Evolutionary conservation across 1,140 invertebrate species (phyloP).

Genomic region (Pseudachorutes palmiensis): DNA sequence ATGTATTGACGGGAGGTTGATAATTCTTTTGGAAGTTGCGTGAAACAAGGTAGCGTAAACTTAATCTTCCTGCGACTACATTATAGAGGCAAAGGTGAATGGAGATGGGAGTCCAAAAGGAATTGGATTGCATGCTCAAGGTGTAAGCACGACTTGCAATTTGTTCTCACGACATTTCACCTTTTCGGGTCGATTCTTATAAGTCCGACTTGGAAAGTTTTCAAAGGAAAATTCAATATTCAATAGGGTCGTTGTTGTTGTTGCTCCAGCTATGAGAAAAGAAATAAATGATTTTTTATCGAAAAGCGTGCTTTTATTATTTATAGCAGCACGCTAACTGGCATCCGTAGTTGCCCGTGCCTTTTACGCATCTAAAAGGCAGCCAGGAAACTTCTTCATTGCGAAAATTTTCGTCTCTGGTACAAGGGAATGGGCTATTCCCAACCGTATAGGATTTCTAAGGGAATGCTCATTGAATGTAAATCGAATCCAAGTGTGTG

Average conservation of each 20-base stretch:
- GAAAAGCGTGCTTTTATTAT: background rate
- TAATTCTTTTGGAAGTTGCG: no score
- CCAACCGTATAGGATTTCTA: background rate
- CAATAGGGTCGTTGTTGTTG: background rate
- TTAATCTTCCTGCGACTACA: background rate
- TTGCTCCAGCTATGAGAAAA: background rate
- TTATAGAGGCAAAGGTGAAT: background rate
- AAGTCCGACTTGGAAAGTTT: background rate
- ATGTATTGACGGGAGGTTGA: no score
- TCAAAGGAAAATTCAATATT: conserved; percentile 1
- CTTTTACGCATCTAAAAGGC: background rate
- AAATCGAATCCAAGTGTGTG: background rate
- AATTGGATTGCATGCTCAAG: background rate
- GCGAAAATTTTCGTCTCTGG: no score
- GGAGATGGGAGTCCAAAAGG: background rate
- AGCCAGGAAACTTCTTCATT: no score
- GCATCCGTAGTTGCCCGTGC: background rate
- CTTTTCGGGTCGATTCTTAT: no score
- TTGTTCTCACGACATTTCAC: background rate
- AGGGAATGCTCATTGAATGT: background rate
- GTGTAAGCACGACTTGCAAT: background rate
- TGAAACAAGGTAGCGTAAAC: background rate
- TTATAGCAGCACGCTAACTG: background rate
- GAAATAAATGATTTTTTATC: background rate
- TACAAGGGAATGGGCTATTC: no score